These are phyloP conservation scores for Drosophila formosana DNA, from an alignment of 2,888 invertebrate species.

Conservation along the genomic window DNA sequence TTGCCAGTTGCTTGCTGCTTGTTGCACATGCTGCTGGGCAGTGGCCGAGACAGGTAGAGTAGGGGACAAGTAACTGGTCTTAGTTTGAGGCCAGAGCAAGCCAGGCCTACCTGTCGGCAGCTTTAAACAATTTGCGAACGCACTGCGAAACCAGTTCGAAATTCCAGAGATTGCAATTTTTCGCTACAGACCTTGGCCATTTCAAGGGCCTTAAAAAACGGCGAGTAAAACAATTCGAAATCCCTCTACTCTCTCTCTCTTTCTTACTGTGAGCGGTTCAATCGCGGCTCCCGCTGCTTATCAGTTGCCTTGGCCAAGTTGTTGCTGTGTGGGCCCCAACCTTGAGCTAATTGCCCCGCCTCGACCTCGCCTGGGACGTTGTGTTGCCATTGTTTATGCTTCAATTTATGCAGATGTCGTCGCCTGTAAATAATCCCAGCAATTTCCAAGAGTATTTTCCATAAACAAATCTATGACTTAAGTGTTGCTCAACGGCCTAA, in stretches of 20 bases:
- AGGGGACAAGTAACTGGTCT: constrained; percentile 27
- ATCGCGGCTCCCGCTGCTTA: constrained; percentile 13
- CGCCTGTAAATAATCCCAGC: constrained; percentile 33
- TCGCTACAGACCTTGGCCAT: constrained; percentile 13
- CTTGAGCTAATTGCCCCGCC: constrained; percentile 39
- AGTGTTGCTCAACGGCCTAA: constrained; percentile 27
- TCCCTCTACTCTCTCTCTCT: constrained; percentile 4
- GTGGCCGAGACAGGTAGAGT: constrained; percentile 23
- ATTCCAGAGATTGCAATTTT: constrained; percentile 35
- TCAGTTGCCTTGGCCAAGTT: constrained; percentile 41
- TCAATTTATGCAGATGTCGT: constrained; percentile 43
- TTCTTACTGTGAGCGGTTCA: background rate
- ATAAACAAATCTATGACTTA: constrained; percentile 42
- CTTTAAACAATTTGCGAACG: constrained; percentile 30
- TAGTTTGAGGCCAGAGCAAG: constrained; percentile 2
- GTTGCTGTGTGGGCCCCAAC: constrained; percentile 29
- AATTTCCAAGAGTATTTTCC: constrained; percentile 34
- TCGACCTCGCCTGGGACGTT: background rate
- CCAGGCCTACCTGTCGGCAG: constrained; percentile 34
- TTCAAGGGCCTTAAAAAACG: constrained; percentile 30
- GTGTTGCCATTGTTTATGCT: constrained; percentile 32
- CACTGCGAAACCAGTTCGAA: constrained; percentile 35
- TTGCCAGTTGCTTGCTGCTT: no score
- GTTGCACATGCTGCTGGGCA: background rate
- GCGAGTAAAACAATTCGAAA: background rate